Base-by-base conservation (phyloP, 2,797 vertebrate genomes). In the Paedocypris micromegethes region DNA sequence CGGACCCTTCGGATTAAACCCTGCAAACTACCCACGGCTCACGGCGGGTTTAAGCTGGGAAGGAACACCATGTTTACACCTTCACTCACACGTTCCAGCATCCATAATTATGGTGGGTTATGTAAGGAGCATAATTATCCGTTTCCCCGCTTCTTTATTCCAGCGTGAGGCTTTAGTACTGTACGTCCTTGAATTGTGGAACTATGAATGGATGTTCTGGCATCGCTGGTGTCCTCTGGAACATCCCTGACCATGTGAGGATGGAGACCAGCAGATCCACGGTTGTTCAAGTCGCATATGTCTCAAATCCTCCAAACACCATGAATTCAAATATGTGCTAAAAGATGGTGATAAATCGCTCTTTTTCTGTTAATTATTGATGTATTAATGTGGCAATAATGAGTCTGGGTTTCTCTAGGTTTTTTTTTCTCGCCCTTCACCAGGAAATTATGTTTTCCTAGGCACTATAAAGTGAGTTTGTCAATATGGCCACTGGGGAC, bases 1-100 rank as follows among this genome's bases (percentile, higher is more conserved):
- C 79, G 56, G 82, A 87, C 53, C 78, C 80, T 55, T 72, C 64
- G 77, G 83, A 85, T 82, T 77, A 82, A 83, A 80, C 77, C 64
- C 43, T 6, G 64, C 72, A 78, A 73, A 81, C 83, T 80, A 73
- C 75, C 71, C 23, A 79, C 75, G 54, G 73, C 72, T 71, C 73
- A 23, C 23, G 23, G 23, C 23, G 1, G 23, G 23, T 23, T 23
- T 23, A 23, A 23, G 23, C 23, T 23, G 23, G 23, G 23, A 23
- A 23, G 23, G 23, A 23, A 23, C 23, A 23, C 23, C 23, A 23
- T 23, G 23, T 23, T 23, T 23, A 23, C 23, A 23, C 23, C 23
- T 23, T 23, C 23, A 23, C 23, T 23, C 23, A 23, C 48, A 9
- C 41, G 37, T 2, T 42, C 46, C 48, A 4, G 4, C 39, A 23